A percentile compares a stretch with the other conserved stretches of the same genome.
These are phyloP conservation scores for Myripristis jacobus DNA, from an alignment of 2,797 vertebrate species.

Conservation along the genomic window DNA sequence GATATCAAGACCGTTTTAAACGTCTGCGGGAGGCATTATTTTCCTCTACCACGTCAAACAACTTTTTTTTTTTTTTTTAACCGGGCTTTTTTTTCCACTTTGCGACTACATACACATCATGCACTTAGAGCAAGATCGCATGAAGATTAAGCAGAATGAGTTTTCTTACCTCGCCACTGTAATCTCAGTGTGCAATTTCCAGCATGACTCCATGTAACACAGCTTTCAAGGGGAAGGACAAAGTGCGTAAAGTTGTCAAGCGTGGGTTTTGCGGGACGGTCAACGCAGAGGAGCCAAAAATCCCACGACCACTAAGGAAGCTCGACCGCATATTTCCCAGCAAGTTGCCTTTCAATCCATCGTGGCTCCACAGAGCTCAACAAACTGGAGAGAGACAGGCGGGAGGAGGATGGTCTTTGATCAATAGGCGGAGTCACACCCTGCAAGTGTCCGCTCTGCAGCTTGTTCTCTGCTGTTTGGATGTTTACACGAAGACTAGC, in stretches of 20 bases:
- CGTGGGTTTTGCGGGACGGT: conserved; percentile 1
- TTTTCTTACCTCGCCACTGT: conserved; percentile 68
- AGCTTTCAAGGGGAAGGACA: neutral
- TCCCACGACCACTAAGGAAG: conserved; percentile 1
- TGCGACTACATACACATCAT: too few species aligned
- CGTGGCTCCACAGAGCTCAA: conserved; percentile 69
- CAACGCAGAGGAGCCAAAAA: conserved; percentile 18
- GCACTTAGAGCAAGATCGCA: too few species aligned
- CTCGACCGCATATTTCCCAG: conserved; percentile 7
- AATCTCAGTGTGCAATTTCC: conserved; percentile 38
- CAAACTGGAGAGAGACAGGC: conserved; percentile 76
- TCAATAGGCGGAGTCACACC: conserved; percentile 80
- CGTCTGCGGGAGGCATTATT: neutral
- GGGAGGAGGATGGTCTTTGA: conserved; percentile 77
- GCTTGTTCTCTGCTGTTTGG: conserved; percentile 54
- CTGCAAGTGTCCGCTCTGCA: conserved; percentile 37
- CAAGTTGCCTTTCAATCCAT: conserved; percentile 51
- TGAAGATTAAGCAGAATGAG: neutral
- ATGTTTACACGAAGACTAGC: conserved; percentile 17
- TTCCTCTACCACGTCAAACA: neutral
- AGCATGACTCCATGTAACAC: conserved; percentile 66
- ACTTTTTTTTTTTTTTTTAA: too few species aligned
- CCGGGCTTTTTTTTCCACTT: too few species aligned
- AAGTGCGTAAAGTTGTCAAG: neutral
- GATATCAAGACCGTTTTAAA: conserved; percentile 1